Evolutionary conservation across 2,113 vertebrate species (phyloP).

Genomic region (Sander lucioperca): DNA sequence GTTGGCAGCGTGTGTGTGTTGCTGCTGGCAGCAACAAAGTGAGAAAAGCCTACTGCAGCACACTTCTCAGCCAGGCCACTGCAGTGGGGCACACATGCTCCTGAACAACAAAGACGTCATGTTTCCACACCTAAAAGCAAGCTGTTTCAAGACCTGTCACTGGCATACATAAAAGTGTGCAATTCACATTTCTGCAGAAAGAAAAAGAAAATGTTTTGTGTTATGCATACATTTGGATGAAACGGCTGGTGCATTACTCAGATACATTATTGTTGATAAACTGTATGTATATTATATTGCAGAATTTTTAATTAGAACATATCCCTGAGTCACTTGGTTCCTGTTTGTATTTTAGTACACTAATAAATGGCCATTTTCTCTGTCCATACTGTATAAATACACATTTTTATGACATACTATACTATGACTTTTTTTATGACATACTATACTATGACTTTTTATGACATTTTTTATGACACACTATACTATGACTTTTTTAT

Average conservation of each 20-base stretch:
- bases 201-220: background rate
- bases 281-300: background rate
- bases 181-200: conserved; percentile 5
- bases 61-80: conserved; percentile 60
- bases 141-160: conserved; percentile 35
- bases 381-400: background rate
- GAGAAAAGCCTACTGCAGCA: conserved; percentile 59
- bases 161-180: background rate
- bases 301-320: background rate
- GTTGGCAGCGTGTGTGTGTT: conserved; percentile 50
- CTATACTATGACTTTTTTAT: too few relatives aligned
- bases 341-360: background rate
- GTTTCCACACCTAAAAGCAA: conserved; percentile 29
- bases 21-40: conserved; percentile 60
- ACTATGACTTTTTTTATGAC: too few relatives aligned
- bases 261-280: background rate
- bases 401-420: too few relatives aligned
- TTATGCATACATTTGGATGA: conserved; percentile 5
- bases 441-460: too few relatives aligned
- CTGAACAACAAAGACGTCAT: conserved; percentile 56
- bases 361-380: background rate
- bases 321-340: background rate
- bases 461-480: too few relatives aligned
- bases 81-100: conserved; percentile 49
- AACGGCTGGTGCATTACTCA: background rate